Evolutionary conservation across 2,888 invertebrate species (phyloP).

Genomic region (Lysandra coridon): DNA sequence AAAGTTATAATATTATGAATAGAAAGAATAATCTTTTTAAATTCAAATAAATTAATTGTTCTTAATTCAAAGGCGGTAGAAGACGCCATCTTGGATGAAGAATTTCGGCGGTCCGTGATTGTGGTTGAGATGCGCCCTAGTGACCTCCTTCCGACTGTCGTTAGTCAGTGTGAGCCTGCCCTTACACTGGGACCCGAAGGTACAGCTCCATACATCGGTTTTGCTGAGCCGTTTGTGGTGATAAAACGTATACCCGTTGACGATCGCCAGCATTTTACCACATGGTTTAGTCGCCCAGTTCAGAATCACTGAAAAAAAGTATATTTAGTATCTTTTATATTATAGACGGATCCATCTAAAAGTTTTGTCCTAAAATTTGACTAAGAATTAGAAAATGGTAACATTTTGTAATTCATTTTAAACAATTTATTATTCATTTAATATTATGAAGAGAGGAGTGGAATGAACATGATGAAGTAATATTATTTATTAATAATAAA

Average conservation of each 20-base stretch:
- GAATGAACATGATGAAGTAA: too few species aligned
- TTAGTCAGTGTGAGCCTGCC: slow-evolving; percentile 45
- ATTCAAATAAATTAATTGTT: neutral
- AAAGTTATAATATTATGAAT: neutral
- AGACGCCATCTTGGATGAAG: slow-evolving; percentile 43
- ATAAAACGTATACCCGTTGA: slow-evolving; percentile 47
- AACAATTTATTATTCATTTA: too few species aligned
- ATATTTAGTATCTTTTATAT: slow-evolving; percentile 37
- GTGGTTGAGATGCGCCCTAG: slow-evolving; percentile 42
- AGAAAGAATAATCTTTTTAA: neutral
- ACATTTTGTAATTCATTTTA: too few species aligned
- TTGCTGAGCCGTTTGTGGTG: slow-evolving; percentile 40
- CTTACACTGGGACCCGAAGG: slow-evolving; percentile 48
- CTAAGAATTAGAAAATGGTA: too few species aligned
- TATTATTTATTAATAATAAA: neutral
- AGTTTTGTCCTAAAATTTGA: too few species aligned
- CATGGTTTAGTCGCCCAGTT: slow-evolving; percentile 41
- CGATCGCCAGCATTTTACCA: slow-evolving; percentile 42
- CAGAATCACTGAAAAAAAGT: slow-evolving; percentile 40
- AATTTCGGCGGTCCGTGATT: slow-evolving; percentile 43
- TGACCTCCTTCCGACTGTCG: slow-evolving; percentile 34
- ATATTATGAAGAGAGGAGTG: neutral
- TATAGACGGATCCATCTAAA: neutral
- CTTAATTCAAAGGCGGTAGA: slow-evolving; percentile 36
- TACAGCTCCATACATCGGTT: slow-evolving; percentile 48